A percentile compares a stretch with the other conserved stretches of the same genome.
Conservation (phyloP, 2,113 vertebrate genomes). For the Brachypteracias leptosomus region DNA sequence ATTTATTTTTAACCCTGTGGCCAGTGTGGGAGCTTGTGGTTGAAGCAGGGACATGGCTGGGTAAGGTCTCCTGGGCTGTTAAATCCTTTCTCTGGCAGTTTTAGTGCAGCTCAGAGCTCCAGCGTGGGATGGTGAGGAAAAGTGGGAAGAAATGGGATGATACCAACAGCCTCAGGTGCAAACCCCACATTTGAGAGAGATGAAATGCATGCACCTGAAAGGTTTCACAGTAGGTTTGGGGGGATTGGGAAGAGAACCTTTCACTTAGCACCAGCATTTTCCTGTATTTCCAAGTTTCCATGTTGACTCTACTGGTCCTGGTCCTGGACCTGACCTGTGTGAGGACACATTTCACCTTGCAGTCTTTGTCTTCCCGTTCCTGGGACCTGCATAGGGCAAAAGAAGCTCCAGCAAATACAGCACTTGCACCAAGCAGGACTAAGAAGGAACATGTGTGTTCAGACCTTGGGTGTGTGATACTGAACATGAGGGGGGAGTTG, state of each 20-base stretch:
- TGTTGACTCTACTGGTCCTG: not conserved
- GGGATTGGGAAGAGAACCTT: not conserved
- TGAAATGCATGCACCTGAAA: not conserved
- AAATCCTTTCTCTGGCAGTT: not conserved
- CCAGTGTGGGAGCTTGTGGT: not conserved
- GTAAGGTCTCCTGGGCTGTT: not conserved
- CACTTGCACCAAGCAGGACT: fast-evolving
- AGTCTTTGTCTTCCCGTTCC: not conserved
- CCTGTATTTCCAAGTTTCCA: not conserved
- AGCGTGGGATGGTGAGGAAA: not conserved
- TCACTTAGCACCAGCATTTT: not conserved
- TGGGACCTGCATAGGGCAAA: not conserved
- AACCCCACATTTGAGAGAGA: fast-evolving
- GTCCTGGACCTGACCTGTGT: not conserved
- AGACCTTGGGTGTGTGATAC: not conserved
- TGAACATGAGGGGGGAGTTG: fast-evolving
- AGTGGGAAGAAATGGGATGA: not conserved
- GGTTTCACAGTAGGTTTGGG: not conserved
- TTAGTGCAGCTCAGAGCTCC: not conserved
- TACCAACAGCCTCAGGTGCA: not conserved
- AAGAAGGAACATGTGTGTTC: not conserved
- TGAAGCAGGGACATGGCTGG: not conserved
- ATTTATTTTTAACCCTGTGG: conserved; percentile 2
- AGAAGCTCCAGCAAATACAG: not conserved
- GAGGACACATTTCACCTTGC: not conserved